Percentiles rank a stretch among this genome's conserved stretches.
phyloP scores from a whole-genome alignment of 2,113 vertebrate genomes.

The Engystomops pustulosus region DNA sequence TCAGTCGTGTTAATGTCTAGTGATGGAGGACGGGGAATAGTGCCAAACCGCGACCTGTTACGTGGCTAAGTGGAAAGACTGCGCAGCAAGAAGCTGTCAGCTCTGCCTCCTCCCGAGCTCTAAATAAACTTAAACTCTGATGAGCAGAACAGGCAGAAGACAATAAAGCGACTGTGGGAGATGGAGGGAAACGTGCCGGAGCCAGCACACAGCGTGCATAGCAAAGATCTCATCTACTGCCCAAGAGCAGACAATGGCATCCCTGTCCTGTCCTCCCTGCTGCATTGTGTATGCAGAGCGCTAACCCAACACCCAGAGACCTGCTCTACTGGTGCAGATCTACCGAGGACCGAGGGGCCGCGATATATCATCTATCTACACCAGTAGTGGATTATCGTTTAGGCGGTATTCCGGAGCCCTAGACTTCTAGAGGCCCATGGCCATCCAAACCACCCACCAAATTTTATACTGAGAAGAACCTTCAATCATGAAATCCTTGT shows the following conservation, averaged over 20 bases:
- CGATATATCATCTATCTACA: too few species aligned
- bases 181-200: background rate
- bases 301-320: background rate
- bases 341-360: too few species aligned
- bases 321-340: too few species aligned
- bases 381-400: too few species aligned
- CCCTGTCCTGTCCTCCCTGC: background rate
- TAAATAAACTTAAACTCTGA: conserved; percentile 24
- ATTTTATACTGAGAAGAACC: too few species aligned
- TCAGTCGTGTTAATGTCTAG: conserved; percentile 19
- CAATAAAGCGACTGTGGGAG: background rate
- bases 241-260: too few species aligned
- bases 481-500: too few species aligned
- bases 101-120: background rate
- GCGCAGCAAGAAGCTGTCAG: conserved; percentile 16
- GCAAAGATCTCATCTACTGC: background rate
- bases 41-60: conserved; percentile 40
- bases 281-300: background rate
- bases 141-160: background rate
- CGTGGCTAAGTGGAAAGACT: conserved; percentile 33
- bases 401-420: too few species aligned
- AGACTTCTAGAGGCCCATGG: too few species aligned
- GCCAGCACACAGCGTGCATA: conserved; percentile 11
- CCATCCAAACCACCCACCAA: too few species aligned
- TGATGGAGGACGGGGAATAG: conserved; percentile 18